phyloP scores from a whole-genome alignment of 2,113 vertebrate species.

The Hemibagrus wyckioides region DNA sequence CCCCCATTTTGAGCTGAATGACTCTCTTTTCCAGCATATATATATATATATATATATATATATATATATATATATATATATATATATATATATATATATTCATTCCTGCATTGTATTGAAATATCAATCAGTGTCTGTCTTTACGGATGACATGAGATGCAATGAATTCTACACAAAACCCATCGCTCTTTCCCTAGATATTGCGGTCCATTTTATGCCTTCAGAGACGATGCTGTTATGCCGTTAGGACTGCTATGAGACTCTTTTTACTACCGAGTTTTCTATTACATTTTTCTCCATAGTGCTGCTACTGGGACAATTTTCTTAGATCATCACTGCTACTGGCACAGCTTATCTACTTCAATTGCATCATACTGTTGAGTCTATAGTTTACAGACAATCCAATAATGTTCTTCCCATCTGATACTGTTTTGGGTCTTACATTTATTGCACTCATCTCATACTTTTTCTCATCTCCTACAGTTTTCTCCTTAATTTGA shows the following conservation, averaged over 20 bases:
- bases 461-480: neutral
- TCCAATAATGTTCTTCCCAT: neutral
- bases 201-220: neutral
- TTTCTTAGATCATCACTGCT: neutral
- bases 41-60: too few relatives aligned
- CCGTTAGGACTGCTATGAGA: neutral
- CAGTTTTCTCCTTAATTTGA: neutral
- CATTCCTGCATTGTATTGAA: neutral
- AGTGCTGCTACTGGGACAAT: neutral
- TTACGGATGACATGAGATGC: neutral
- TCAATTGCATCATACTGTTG: neutral
- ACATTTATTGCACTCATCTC: neutral
- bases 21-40: neutral
- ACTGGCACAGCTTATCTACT: neutral
- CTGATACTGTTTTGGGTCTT: neutral
- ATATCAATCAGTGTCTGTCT: neutral
- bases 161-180: neutral
- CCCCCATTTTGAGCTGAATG: neutral
- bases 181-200: neutral
- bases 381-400: neutral
- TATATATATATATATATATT: too few relatives aligned
- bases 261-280: neutral
- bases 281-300: conserved; percentile 8
- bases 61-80: too few relatives aligned
- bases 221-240: neutral